These are phyloP conservation scores for Atrina japonica DNA, from an alignment of 2,888 invertebrate species.

Conservation along the genomic window DNA sequence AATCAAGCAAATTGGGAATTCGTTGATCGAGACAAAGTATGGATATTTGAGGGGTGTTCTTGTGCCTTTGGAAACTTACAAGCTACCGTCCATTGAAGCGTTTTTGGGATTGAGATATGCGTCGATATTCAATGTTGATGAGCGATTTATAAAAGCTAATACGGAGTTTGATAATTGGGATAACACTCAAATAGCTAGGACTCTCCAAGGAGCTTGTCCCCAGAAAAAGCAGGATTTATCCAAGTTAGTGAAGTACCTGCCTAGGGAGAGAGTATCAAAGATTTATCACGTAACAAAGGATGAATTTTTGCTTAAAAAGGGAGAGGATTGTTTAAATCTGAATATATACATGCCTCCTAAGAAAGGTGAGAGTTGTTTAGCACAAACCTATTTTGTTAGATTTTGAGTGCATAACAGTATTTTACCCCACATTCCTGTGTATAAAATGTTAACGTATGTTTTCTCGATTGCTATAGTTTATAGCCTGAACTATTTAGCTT, in stretches of 20 bases:
- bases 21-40: constrained; percentile 9
- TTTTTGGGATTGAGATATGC: constrained; percentile 16
- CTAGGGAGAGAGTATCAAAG: constrained; percentile 2
- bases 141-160: background rate
- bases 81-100: constrained; percentile 7
- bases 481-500: no score
- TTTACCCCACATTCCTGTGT: no score
- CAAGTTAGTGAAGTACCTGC: constrained; percentile 6
- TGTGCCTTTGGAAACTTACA: background rate
- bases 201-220: constrained; percentile 1
- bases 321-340: constrained; percentile 22
- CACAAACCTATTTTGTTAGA: no score
- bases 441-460: no score
- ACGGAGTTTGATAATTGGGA: constrained; percentile 5
- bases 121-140: background rate
- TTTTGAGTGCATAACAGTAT: no score
- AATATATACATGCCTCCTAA: constrained; percentile 20
- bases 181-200: constrained; percentile 13
- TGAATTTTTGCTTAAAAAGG: constrained; percentile 5
- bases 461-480: no score
- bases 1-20: constrained; percentile 13
- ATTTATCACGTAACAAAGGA: background rate
- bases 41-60: constrained; percentile 14
- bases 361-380: no score
- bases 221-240: constrained; percentile 7